These are phyloP conservation scores for Lycaon pictus DNA, from an alignment of 2,113 vertebrate species.

Conservation along the genomic window DNA sequence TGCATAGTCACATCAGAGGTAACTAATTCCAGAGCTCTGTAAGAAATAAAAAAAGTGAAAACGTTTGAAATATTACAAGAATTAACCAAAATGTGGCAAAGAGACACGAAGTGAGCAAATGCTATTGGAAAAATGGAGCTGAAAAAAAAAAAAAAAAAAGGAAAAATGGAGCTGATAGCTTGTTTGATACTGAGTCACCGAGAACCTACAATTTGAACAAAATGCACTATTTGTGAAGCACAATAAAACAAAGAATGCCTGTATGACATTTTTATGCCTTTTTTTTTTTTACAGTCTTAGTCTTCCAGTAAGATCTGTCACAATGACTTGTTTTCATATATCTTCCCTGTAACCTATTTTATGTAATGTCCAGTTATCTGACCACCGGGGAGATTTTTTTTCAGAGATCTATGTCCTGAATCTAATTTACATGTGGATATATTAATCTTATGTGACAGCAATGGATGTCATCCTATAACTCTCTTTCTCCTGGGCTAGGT, in stretches of 20 bases:
- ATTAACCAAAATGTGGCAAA: not conserved
- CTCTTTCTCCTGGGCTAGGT: constrained; percentile 20
- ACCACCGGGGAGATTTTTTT: not conserved
- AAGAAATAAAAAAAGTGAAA: not conserved
- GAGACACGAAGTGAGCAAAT: not conserved
- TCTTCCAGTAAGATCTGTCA: not conserved
- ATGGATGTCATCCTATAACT: constrained; percentile 52
- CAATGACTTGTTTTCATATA: not conserved
- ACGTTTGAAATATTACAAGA: not conserved
- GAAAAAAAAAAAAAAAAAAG: not conserved
- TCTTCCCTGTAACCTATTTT: not conserved
- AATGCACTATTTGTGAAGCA: not conserved
- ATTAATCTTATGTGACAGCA: constrained; percentile 40
- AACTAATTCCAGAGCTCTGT: not conserved
- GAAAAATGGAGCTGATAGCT: not conserved
- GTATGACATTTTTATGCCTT: not conserved
- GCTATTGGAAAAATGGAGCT: not conserved
- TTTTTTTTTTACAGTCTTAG: not conserved
- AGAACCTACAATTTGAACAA: not conserved
- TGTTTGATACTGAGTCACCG: not conserved
- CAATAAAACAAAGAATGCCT: not conserved
- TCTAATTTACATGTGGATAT: constrained; percentile 35
- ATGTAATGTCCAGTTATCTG: not conserved
- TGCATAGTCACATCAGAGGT: not conserved
- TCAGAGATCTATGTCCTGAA: constrained; percentile 18